A percentile compares a stretch with the other conserved stretches of the same genome.
Conservation (phyloP, 2,888 invertebrate genomes). For the Drosophila histrio region DNA sequence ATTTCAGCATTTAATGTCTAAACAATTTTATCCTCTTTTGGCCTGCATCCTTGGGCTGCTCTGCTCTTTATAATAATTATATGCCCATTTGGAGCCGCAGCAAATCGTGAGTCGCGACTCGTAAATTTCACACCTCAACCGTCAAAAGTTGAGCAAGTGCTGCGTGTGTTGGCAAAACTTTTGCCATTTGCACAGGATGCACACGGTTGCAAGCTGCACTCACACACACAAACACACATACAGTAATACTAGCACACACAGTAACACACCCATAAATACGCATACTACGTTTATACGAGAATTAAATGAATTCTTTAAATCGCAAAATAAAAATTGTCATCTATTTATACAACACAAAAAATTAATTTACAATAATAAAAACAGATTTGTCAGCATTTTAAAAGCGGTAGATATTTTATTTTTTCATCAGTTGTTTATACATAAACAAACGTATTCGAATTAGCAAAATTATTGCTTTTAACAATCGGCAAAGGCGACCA, state of each 20-base stretch:
- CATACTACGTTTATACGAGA: no score
- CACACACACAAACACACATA: conserved; percentile 28
- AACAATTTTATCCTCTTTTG: conserved; percentile 16
- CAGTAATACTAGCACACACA: background rate
- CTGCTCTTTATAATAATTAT: conserved; percentile 59
- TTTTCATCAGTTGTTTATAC: no score
- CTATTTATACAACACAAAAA: no score
- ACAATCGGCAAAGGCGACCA: no score
- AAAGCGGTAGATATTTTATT: no score
- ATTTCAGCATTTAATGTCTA: conserved; percentile 1
- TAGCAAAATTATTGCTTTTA: no score
- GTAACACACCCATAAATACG: background rate
- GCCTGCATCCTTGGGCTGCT: conserved; percentile 9
- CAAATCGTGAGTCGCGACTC: conserved; percentile 49
- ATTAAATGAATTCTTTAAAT: no score
- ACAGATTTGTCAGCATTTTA: no score
- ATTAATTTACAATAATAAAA: no score
- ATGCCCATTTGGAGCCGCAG: conserved; percentile 58
- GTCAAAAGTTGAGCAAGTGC: conserved; percentile 61
- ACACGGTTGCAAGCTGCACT: conserved; percentile 39
- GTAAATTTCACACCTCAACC: conserved; percentile 66
- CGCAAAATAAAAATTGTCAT: no score
- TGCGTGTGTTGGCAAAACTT: conserved; percentile 57
- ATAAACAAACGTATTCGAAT: no score
- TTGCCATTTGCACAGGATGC: conserved; percentile 62